phyloP scores from a whole-genome alignment of 2,113 vertebrate species.

The Scytalopus superciliaris region DNA sequence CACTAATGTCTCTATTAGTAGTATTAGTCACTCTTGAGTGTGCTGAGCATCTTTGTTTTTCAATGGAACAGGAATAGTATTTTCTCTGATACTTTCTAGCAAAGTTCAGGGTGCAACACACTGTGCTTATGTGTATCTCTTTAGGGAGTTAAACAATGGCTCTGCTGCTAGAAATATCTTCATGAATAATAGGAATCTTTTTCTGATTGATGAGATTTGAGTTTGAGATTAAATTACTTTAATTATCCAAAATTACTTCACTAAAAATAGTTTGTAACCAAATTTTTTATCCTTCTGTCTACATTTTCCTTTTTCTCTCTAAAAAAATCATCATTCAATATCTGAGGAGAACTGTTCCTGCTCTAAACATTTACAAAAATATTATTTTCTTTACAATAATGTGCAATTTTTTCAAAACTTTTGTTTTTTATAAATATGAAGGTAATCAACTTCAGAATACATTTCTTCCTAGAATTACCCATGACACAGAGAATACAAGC shows the following conservation, averaged over 20 bases:
- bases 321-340: background rate
- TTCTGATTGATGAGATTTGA: background rate
- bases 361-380: background rate
- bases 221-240: conserved; percentile 2
- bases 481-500: background rate
- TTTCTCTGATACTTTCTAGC: background rate
- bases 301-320: background rate
- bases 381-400: background rate
- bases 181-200: background rate
- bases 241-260: background rate
- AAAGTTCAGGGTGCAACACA: background rate
- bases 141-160: background rate
- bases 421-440: background rate
- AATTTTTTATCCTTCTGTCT: background rate
- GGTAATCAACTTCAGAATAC: background rate
- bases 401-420: background rate
- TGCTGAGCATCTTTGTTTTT: background rate
- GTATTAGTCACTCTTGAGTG: background rate
- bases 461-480: background rate
- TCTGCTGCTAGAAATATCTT: background rate
- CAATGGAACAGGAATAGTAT: background rate
- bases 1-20: background rate
- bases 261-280: background rate
- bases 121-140: background rate
- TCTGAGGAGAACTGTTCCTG: background rate